phyloP scores from a whole-genome alignment of 2,113 vertebrate genomes.

The Centrocercus urophasianus region DNA sequence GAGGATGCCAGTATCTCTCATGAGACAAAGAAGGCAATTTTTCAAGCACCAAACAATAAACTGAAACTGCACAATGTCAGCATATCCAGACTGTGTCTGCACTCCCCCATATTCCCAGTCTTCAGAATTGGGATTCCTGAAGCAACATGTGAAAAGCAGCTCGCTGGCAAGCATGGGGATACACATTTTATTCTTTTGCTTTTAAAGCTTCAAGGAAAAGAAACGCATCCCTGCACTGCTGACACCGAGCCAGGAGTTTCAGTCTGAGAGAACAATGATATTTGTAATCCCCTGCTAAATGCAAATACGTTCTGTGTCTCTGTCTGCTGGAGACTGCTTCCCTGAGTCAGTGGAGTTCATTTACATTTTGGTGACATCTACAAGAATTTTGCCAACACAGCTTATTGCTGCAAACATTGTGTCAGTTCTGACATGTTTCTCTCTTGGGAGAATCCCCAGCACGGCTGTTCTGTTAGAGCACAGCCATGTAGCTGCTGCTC shows the following conservation, averaged over 20 bases:
- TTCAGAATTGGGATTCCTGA: background rate
- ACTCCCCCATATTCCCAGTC: background rate
- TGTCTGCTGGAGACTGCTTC: constrained; percentile 32
- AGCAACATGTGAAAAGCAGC: background rate
- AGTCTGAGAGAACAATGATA: background rate
- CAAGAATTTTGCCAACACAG: constrained; percentile 55
- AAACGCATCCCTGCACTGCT: background rate
- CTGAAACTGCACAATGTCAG: background rate
- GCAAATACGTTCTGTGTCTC: constrained; percentile 33
- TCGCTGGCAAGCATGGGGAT: background rate
- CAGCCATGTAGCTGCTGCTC: background rate
- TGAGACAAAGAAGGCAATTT: background rate
- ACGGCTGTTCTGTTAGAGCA: background rate
- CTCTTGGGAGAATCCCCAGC: background rate
- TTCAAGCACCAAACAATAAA: background rate
- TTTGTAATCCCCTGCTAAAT: constrained; percentile 51
- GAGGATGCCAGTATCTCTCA: background rate
- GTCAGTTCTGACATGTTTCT: constrained; percentile 55
- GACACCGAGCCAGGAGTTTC: constrained; percentile 10
- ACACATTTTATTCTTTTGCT: background rate
- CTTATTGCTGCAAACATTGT: constrained; percentile 53
- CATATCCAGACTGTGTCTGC: background rate
- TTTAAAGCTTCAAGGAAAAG: background rate
- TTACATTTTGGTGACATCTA: constrained; percentile 44
- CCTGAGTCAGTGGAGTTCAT: constrained; percentile 51